Conservation (phyloP, 2,113 vertebrate genomes). For the Mugil cephalus region DNA sequence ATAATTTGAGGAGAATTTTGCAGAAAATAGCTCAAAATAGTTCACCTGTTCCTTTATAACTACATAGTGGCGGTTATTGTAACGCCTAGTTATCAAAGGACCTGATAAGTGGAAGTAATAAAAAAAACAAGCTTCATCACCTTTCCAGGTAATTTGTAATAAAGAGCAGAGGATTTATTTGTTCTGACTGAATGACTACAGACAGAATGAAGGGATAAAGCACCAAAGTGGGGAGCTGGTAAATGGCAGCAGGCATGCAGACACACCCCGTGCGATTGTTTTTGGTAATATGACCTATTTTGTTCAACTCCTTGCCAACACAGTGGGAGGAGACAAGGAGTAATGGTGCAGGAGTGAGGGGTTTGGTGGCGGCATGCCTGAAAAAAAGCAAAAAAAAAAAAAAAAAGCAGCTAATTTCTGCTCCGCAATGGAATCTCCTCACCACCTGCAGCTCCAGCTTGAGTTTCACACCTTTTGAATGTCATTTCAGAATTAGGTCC, state of each 20-base stretch:
- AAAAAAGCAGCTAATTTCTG: constrained; percentile 48
- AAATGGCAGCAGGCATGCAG: constrained; percentile 28
- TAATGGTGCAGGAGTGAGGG: constrained; percentile 36
- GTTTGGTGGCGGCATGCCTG: constrained; percentile 28
- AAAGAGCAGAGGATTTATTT: not conserved
- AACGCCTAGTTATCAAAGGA: not conserved
- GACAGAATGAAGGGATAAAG: constrained; percentile 31
- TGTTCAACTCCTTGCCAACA: constrained; percentile 47
- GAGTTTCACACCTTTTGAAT: constrained; percentile 18
- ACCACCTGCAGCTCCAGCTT: not conserved
- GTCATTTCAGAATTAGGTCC: not conserved
- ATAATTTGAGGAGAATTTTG: too few relatives aligned
- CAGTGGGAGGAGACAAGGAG: constrained; percentile 52
- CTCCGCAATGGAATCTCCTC: constrained; percentile 14
- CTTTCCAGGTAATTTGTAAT: constrained; percentile 10
- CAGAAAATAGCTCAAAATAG: too few relatives aligned
- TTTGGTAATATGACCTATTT: constrained; percentile 82
- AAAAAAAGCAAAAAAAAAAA: too few relatives aligned
- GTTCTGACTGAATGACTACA: not conserved
- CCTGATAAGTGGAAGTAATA: constrained; percentile 1
- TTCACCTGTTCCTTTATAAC: too few relatives aligned
- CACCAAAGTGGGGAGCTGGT: constrained; percentile 37
- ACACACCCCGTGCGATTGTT: constrained; percentile 67
- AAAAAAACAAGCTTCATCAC: constrained; percentile 1
- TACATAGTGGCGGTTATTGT: too few relatives aligned